phyloP scores from a whole-genome alignment of 35 echinoderm and acorn worm species.

The Stichopus chloronotus region DNA sequence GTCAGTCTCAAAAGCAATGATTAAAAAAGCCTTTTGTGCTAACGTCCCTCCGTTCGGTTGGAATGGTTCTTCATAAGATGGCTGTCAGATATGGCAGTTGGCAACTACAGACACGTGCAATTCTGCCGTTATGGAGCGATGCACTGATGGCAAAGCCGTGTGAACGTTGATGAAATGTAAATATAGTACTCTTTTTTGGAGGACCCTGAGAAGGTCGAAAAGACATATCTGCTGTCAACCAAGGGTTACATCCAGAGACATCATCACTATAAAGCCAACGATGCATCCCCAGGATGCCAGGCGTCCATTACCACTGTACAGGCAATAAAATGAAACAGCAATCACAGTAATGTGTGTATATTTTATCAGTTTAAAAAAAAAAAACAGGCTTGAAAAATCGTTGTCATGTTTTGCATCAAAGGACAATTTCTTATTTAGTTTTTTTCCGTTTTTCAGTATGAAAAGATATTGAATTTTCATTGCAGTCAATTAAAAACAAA shows the following conservation, averaged over 20 bases:
- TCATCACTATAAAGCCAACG: conserved; percentile 95
- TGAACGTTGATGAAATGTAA: background rate
- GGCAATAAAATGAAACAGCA: background rate
- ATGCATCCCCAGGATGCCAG: conserved; percentile 89
- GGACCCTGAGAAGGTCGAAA: background rate
- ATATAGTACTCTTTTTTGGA: background rate
- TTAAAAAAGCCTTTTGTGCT: too few species aligned
- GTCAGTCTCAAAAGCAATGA: too few species aligned
- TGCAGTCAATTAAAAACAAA: too few species aligned
- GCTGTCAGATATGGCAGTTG: too few species aligned
- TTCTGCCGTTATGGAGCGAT: too few species aligned
- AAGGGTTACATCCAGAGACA: conserved; percentile 92
- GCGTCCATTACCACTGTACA: conserved; percentile 82
- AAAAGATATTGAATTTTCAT: background rate
- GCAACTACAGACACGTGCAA: too few species aligned
- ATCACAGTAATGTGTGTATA: too few species aligned
- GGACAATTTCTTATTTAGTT: background rate
- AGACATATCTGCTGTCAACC: conserved; percentile 62
- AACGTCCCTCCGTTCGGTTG: too few species aligned
- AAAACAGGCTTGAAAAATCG: background rate
- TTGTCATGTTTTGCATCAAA: background rate
- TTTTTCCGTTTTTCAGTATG: background rate
- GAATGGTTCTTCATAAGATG: too few species aligned
- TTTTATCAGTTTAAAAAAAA: background rate
- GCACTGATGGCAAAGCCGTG: background rate